Evolutionary conservation across 2,797 vertebrate genomes (phyloP), one percentile per base, ranked within the genome.

Genomic region (Coregonus ussuriensis): DNA sequence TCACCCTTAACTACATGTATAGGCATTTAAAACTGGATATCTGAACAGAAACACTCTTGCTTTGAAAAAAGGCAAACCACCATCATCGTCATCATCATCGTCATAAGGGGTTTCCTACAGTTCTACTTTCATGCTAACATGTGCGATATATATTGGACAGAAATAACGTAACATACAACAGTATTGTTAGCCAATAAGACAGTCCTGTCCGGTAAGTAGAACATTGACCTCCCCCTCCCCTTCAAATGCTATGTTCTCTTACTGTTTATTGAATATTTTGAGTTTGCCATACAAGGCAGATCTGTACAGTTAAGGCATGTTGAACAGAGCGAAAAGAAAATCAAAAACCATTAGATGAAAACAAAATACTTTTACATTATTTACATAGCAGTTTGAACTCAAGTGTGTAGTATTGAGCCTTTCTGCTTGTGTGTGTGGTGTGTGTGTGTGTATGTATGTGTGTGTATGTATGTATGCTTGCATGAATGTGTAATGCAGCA

Each of bases 251-350:
- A 85, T 85, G 89, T 82, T 81, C 78, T 85, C 74, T 77, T 74
- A 75, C 54, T 29, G 16, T 67, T 82, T 75, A 31, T 47, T 89
- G 78, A 81, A 13, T 11, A 47, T 87, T 80, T 88, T 87, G 81
- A 81, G 80, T 86, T 89, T 77, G 85, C 83, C 76, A 11, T 87
- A 87, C 69, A 71, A 78, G 87, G 89, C 88, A 81, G 76, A 87
- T 89, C 89, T 93, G 89, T 92, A 94, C 92, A 93, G 89, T 94
- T 94, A 95, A 95, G 94, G 94, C 94, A 94, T 94, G 91, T 94
- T 83, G 81, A 93, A 89, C 86, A 85, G 76, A 88, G 83, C 83
- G 79, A 89, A 74, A 56, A 59, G 74, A 71, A 62, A 76, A 68
- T 41, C 31, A 3, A 74, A 71, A 35, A 7, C 9, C 76, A 54